Evolutionary conservation across 35 echinoderm and acorn worm species (phyloP).

Genomic region (Heliocidaris tuberculata): DNA sequence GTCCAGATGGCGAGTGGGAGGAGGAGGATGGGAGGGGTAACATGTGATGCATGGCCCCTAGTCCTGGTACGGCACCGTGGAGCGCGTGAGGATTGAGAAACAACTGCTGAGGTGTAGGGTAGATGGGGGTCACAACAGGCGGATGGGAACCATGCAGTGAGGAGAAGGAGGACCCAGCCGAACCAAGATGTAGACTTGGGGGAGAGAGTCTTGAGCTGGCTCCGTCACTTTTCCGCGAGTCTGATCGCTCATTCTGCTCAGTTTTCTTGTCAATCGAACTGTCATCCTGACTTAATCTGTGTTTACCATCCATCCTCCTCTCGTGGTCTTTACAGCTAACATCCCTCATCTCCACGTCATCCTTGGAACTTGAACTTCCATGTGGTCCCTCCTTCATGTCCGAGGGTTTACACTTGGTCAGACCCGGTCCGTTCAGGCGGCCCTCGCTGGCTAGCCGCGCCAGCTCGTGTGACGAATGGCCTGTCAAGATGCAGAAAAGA

Average conservation of each 20-base stretch:
- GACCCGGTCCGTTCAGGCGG: slow-evolving; percentile 23
- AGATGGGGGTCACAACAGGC: slow-evolving; percentile 77
- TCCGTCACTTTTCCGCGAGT: slow-evolving; percentile 52
- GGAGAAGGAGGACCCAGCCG: slow-evolving; percentile 53
- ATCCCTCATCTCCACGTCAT: slow-evolving; percentile 71
- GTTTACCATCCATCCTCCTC: slow-evolving; percentile 43
- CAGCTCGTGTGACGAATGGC: slow-evolving; percentile 44
- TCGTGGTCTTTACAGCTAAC: slow-evolving; percentile 52
- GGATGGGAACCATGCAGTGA: slow-evolving; percentile 71
- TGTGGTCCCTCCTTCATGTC: slow-evolving; percentile 20
- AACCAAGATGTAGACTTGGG: slow-evolving; percentile 37
- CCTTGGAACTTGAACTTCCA: slow-evolving; percentile 26
- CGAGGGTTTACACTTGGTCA: slow-evolving; percentile 38
- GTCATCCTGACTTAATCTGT: slow-evolving; percentile 56
- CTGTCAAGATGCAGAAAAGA: slow-evolving; percentile 4
- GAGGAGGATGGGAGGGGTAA: slow-evolving; percentile 73
- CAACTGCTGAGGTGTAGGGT: slow-evolving; percentile 83
- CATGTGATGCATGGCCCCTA: slow-evolving; percentile 79
- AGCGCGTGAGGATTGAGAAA: slow-evolving; percentile 78
- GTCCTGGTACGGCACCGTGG: slow-evolving; percentile 60
- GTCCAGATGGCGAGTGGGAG: slow-evolving; percentile 63
- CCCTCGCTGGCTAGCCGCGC: slow-evolving; percentile 34
- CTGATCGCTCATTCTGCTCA: slow-evolving; percentile 45
- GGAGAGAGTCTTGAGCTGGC: slow-evolving; percentile 48
- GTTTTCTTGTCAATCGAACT: slow-evolving; percentile 50